These are phyloP conservation scores for Crotalus helleri DNA, from an alignment of 2,113 vertebrate species.

Conservation along the genomic window DNA sequence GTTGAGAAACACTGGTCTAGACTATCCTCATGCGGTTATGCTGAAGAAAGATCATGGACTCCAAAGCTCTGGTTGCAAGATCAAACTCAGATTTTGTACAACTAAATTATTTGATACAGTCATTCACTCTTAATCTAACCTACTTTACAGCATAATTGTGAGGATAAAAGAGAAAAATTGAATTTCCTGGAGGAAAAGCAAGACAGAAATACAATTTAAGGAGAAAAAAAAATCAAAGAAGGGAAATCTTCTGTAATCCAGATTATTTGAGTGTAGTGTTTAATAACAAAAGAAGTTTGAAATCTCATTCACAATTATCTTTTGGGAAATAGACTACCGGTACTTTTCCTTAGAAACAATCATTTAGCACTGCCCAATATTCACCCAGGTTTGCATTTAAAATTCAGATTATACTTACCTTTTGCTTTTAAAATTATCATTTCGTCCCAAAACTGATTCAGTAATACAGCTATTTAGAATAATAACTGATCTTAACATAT, in stretches of 20 bases:
- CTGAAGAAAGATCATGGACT: background rate
- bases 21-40: background rate
- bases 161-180: background rate
- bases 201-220: background rate
- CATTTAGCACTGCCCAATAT: background rate
- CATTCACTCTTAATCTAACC: background rate
- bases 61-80: background rate
- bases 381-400: background rate
- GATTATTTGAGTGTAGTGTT: background rate
- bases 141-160: background rate
- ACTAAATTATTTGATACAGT: background rate
- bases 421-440: background rate
- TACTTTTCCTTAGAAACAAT: background rate
- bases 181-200: background rate
- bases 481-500: slow-evolving; percentile 16
- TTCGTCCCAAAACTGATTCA: slow-evolving; percentile 7
- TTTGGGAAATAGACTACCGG: background rate
- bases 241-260: background rate
- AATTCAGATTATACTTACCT: background rate
- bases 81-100: background rate
- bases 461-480: background rate
- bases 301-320: background rate
- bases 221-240: background rate
- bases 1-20: too few relatives aligned
- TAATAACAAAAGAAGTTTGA: background rate